Percentiles rank a stretch among this genome's conserved stretches.
Conservation (phyloP, 2,113 vertebrate genomes). For the Hiodon alosoides region DNA sequence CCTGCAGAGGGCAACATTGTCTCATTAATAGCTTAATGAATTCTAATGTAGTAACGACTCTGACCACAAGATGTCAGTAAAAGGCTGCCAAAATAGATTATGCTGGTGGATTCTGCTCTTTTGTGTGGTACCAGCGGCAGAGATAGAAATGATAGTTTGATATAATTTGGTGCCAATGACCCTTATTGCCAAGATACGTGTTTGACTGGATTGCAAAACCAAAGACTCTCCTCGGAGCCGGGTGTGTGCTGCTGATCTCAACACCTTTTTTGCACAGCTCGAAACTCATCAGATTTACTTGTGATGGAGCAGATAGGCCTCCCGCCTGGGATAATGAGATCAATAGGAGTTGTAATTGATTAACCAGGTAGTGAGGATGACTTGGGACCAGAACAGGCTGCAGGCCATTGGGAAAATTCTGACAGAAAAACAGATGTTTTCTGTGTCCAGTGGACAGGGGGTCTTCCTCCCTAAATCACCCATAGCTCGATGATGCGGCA, state of each 20-base stretch:
- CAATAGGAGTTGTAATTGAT: slow-evolving; percentile 59
- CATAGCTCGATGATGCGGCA: too few species aligned
- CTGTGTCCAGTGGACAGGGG: not conserved
- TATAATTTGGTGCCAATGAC: too few species aligned
- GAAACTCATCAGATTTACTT: slow-evolving; percentile 18
- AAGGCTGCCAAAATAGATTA: slow-evolving; percentile 20
- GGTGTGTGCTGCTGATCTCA: slow-evolving; percentile 14
- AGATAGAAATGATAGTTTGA: too few species aligned
- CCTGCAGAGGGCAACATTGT: slow-evolving; percentile 45
- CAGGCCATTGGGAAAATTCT: not conserved
- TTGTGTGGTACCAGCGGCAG: slow-evolving; percentile 34
- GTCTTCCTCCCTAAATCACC: too few species aligned
- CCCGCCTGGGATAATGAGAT: slow-evolving; percentile 45
- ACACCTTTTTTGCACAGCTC: slow-evolving; percentile 4
- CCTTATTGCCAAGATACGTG: too few species aligned
- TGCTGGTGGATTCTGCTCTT: slow-evolving; percentile 37
- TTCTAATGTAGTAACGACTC: slow-evolving; percentile 10
- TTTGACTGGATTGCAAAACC: slow-evolving; percentile 41
- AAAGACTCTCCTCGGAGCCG: slow-evolving; percentile 23
- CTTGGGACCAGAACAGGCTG: slow-evolving; percentile 39
- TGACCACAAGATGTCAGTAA: slow-evolving; percentile 45
- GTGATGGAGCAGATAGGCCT: slow-evolving; percentile 48
- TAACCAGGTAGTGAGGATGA: slow-evolving; percentile 60
- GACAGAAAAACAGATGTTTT: not conserved
- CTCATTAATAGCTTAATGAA: slow-evolving; percentile 26